phyloP scores from a whole-genome alignment of 2,888 invertebrate genomes.

The Heterodera filipjevi region DNA sequence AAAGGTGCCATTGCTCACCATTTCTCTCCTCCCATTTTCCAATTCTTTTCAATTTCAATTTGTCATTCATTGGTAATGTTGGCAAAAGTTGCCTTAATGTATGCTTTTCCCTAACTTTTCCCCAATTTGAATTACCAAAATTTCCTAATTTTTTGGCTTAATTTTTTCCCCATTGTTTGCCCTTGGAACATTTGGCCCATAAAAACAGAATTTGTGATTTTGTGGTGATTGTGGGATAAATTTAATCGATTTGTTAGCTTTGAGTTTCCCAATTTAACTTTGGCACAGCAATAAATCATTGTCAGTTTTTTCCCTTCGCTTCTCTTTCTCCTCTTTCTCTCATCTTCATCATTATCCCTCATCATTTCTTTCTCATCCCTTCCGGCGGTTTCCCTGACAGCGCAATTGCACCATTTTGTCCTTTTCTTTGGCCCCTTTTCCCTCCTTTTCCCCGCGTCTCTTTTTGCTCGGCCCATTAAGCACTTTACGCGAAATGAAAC shows the following conservation, averaged over 20 bases:
- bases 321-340: background rate
- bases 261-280: no score
- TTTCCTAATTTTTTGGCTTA: background rate
- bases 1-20: conserved; percentile 5
- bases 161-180: background rate
- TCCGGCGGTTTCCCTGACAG: conserved; percentile 12
- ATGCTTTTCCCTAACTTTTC: background rate
- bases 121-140: background rate
- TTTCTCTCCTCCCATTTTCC: background rate
- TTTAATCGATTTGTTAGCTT: no score
- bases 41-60: background rate
- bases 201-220: background rate
- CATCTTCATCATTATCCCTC: background rate
- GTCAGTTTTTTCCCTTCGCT: background rate
- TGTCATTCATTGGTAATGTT: background rate
- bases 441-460: background rate
- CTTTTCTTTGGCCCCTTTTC: background rate
- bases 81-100: background rate
- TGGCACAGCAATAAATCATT: no score
- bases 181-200: background rate
- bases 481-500: conserved; percentile 1
- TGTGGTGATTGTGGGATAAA: background rate
- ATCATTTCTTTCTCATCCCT: background rate
- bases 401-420: background rate
- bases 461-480: background rate